A percentile compares a stretch with the other conserved stretches of the same genome.
phyloP scores from a whole-genome alignment of 2,113 vertebrate genomes.

The Tachysurus vachellii region DNA sequence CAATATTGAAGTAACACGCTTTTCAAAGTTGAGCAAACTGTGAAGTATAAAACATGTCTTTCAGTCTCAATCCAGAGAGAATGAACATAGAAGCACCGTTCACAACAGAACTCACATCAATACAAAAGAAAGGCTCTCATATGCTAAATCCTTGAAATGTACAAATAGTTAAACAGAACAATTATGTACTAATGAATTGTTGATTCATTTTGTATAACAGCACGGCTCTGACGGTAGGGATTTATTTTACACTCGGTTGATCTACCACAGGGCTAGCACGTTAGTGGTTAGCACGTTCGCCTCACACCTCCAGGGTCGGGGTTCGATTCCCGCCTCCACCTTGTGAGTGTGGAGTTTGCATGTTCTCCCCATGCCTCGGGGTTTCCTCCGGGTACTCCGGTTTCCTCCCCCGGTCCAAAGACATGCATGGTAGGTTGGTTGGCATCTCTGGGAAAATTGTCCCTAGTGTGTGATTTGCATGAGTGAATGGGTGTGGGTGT shows the following conservation, averaged over 20 bases:
- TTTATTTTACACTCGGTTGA: neutral
- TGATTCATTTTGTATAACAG: neutral
- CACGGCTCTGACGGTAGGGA: neutral
- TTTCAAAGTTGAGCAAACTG: neutral
- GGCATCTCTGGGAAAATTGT: no score
- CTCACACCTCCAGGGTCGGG: no score
- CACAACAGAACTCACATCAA: neutral
- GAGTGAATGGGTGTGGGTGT: no score
- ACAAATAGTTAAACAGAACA: neutral
- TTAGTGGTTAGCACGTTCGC: no score
- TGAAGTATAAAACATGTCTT: neutral
- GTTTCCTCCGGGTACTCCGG: no score
- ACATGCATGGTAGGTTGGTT: no score
- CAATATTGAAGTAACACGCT: neutral
- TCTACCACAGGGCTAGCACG: no score
- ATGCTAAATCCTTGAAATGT: neutral
- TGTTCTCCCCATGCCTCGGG: no score
- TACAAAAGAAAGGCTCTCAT: neutral
- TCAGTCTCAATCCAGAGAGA: neutral
- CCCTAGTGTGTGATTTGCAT: no score
- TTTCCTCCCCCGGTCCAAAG: no score
- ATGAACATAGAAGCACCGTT: conserved; percentile 1
- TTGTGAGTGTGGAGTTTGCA: no score
- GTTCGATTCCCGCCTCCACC: no score
- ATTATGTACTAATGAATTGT: neutral